Evolutionary conservation across 2,797 vertebrate genomes (phyloP).

Genomic region (Eurystomus glaucurus): DNA sequence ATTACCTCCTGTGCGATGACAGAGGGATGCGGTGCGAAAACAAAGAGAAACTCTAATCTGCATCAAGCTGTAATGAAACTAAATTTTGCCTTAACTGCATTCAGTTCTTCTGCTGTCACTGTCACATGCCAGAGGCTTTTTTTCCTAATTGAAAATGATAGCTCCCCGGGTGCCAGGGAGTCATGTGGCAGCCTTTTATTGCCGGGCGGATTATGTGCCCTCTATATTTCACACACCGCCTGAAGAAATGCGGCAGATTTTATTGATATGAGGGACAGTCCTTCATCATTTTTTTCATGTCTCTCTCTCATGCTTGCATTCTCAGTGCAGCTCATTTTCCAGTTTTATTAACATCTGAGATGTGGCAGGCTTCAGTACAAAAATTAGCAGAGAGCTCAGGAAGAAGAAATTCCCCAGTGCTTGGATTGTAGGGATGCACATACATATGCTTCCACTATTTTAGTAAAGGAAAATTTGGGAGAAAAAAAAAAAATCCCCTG

Average conservation of each 20-base stretch:
- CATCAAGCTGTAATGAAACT: background rate
- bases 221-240: constrained; percentile 58
- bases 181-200: constrained; percentile 59
- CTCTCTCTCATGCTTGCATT: background rate
- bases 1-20: accelerated
- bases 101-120: background rate
- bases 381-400: background rate
- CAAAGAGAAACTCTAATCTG: constrained; percentile 34
- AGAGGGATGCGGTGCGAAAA: background rate
- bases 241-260: constrained; percentile 57
- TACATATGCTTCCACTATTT: accelerated
- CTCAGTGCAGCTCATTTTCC: background rate
- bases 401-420: background rate
- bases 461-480: background rate
- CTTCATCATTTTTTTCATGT: background rate
- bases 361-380: background rate
- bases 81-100: constrained; percentile 42
- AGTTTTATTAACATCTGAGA: constrained; percentile 28
- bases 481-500: background rate
- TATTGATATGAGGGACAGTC: constrained; percentile 47
- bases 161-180: constrained; percentile 33
- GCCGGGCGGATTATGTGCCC: constrained; percentile 18
- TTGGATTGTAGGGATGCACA: background rate
- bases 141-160: constrained; percentile 75
- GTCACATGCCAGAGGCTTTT: constrained; percentile 38